phyloP scores from a whole-genome alignment of 2,797 vertebrate genomes.

The Rhynchotus rufescens region DNA sequence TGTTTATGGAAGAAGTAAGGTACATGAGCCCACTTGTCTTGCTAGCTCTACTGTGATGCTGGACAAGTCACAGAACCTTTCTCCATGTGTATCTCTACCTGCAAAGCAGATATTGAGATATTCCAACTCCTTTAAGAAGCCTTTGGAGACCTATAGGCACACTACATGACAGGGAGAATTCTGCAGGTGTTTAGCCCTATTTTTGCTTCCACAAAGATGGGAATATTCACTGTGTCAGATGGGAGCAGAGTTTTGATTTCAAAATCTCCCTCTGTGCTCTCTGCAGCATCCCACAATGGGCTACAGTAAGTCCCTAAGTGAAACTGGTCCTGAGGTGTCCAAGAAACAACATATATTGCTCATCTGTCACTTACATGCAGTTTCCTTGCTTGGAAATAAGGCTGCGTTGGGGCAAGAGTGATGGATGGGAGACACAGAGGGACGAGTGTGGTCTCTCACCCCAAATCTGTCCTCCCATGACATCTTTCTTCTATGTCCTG shows the following conservation, averaged over 20 bases:
- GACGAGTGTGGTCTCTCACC: not conserved
- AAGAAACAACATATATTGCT: not conserved
- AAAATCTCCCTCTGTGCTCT: not conserved
- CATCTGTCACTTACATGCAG: not conserved
- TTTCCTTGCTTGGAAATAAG: not conserved
- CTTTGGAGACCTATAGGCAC: not conserved
- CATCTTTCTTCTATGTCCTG: not conserved
- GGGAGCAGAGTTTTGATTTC: not conserved
- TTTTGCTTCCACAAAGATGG: not conserved
- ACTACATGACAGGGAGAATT: accelerated
- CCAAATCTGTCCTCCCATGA: not conserved
- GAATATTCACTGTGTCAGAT: not conserved
- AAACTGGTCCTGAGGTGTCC: not conserved
- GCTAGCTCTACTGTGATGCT: accelerated
- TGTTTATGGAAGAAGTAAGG: not conserved
- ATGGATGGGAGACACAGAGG: not conserved
- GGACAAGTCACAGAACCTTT: not conserved
- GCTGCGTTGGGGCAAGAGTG: not conserved
- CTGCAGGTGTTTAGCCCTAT: not conserved
- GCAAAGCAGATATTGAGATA: accelerated
- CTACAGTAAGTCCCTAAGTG: not conserved
- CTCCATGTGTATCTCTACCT: accelerated
- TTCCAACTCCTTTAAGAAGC: not conserved
- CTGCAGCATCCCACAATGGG: accelerated
- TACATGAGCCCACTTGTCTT: not conserved